Evolutionary conservation across 2,888 invertebrate genomes (phyloP).

Genomic region (Meliscaeva auricollis): DNA sequence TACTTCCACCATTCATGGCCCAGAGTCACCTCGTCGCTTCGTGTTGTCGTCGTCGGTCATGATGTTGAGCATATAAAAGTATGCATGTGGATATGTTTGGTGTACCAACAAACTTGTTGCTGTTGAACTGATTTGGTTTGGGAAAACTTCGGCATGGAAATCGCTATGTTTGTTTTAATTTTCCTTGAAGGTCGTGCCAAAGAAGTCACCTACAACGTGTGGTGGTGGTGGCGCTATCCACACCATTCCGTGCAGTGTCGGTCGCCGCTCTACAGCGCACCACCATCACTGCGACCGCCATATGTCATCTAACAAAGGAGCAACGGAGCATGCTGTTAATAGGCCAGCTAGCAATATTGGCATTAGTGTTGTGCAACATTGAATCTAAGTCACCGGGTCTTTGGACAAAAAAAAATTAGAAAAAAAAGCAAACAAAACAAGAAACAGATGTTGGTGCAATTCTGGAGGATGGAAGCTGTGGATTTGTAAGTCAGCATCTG

Average conservation of each 20-base stretch:
- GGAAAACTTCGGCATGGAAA: constrained; percentile 70
- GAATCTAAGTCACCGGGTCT: constrained; percentile 68
- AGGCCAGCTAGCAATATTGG: constrained; percentile 51
- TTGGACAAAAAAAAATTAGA: constrained; percentile 54
- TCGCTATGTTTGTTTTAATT: constrained; percentile 48
- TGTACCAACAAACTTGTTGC: neutral
- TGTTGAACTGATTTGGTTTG: constrained; percentile 60
- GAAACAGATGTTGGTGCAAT: constrained; percentile 61
- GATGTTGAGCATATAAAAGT: constrained; percentile 26
- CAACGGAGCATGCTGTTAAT: constrained; percentile 47
- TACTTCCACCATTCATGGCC: constrained; percentile 68
- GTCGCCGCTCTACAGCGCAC: neutral
- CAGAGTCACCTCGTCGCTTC: no score
- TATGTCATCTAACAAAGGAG: constrained; percentile 61
- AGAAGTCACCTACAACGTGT: constrained; percentile 63
- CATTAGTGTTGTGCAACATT: constrained; percentile 68
- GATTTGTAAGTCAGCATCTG: constrained; percentile 63
- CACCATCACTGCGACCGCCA: neutral
- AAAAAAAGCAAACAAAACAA: constrained; percentile 24
- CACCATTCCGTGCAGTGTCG: constrained; percentile 45
- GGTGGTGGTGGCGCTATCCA: constrained; percentile 52
- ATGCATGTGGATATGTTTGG: constrained; percentile 31
- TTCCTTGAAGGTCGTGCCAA: constrained; percentile 67
- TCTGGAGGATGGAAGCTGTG: constrained; percentile 70
- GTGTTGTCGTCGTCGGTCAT: constrained; percentile 45